Evolutionary conservation across 1,140 invertebrate genomes (phyloP).

Genomic region (Anastatus disparis): DNA sequence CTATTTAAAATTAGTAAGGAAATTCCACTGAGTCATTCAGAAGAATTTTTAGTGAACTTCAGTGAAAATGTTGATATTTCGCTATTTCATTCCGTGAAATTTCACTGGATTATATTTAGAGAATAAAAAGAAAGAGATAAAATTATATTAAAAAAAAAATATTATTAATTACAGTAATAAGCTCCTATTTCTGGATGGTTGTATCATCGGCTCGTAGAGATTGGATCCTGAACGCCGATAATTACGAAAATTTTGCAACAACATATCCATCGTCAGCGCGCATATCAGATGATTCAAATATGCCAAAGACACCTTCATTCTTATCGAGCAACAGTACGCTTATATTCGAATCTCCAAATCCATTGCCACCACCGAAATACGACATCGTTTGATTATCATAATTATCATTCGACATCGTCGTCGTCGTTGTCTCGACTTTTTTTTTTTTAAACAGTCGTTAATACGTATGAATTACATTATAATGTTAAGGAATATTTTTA

Average conservation of each 20-base stretch:
- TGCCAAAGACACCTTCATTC: constrained; percentile 60
- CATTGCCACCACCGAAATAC: constrained; percentile 43
- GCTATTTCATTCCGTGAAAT: no score
- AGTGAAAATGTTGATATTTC: no score
- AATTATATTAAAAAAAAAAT: no score
- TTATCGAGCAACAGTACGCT: constrained; percentile 50
- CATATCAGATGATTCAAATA: constrained; percentile 40
- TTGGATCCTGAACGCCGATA: constrained; percentile 33
- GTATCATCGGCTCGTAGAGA: constrained; percentile 54
- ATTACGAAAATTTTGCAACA: neutral
- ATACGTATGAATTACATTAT: no score
- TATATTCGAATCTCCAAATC: constrained; percentile 36
- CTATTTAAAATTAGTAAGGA: no score
- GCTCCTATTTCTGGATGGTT: constrained; percentile 58
- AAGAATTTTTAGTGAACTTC: no score
- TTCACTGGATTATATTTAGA: no score
- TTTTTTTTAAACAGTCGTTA: no score
- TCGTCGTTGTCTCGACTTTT: neutral
- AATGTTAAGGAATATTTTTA: no score
- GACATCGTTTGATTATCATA: constrained; percentile 39
- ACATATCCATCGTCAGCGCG: neutral
- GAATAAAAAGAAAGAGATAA: no score
- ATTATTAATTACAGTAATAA: constrained; percentile 58
- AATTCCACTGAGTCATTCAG: no score
- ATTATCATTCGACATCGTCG: no score